Base-by-base conservation (phyloP, 1,140 invertebrate genomes). In the Branchinecta lynchi region DNA sequence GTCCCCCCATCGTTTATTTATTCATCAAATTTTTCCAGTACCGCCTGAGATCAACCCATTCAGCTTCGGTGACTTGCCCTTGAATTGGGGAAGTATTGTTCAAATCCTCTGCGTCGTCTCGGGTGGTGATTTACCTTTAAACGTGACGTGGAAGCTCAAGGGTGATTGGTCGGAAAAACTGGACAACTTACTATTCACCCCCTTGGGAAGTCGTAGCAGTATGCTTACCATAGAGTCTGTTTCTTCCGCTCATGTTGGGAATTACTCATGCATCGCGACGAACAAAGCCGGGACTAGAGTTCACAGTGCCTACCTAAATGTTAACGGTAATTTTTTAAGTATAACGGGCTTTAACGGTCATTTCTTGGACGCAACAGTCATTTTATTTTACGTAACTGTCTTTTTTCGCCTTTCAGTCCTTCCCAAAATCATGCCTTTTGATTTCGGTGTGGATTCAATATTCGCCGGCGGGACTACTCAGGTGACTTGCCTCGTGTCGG, bases 61-160 rank as follows among this genome's bases (percentile, higher is more conserved):
- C 71, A 70, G 72, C 21, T 75, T 75, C 68, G 74, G 75, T 44
- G 74, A 76, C 21, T 32, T 32, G 73, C 85, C 86, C 67, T 84
- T 88, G n/a, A 88, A 89, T 78, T 86, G 85, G 76, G 89, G 88
- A 72, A 87, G 90, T 76, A 83, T 86, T 66, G 86, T 88, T 68
- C 87, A 88, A 60, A 82, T 88, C 44, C 85, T 83, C 73, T 92
- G 89, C 79, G 82, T 85, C 44, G 85, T 88, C 68, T 83, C 86
- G 67, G 85, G 86, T 75, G 88, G 88, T 46, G 88, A 89, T 78
- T 80, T 85, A 21, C 87, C 87, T 21, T 78, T 88, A 20, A 81
- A 80, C 71, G 87, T 91, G 71, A 81, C 83, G 70, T 91, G 89
- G 89, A 81, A 83, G 72, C 88, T 89, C 75, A 86, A 90, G 78